Percentiles rank a stretch among this genome's conserved stretches.
Evolutionary conservation across 2,797 vertebrate species (phyloP).

Genomic region (Malacoraja senta): DNA sequence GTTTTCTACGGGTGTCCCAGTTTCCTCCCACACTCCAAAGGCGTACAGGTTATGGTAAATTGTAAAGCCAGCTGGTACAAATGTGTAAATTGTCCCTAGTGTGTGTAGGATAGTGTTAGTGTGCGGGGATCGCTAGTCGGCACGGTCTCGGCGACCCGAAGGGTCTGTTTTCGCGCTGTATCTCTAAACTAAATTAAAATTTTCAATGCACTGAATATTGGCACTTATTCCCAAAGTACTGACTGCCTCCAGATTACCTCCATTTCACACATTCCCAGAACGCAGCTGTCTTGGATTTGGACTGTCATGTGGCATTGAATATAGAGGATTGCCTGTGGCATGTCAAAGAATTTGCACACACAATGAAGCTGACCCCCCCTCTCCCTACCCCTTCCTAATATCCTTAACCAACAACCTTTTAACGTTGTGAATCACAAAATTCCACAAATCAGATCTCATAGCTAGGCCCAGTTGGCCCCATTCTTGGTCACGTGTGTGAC

Average conservation of each 20-base stretch:
- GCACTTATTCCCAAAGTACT: neutral
- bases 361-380: neutral
- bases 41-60: too few species aligned
- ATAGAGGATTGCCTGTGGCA: neutral
- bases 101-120: too few species aligned
- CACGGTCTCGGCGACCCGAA: too few species aligned
- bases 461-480: neutral
- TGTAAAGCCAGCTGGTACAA: too few species aligned
- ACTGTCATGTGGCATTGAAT: neutral
- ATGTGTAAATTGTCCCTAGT: too few species aligned
- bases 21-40: too few species aligned
- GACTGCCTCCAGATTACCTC: neutral
- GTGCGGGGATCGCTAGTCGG: too few species aligned
- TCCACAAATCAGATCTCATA: neutral
- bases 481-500: too few species aligned
- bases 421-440: neutral
- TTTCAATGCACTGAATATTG: neutral
- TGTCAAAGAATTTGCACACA: neutral
- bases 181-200: neutral
- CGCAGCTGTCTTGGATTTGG: neutral
- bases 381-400: too few species aligned
- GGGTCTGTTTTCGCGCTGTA: too few species aligned
- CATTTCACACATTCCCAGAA: neutral
- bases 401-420: neutral
- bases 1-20: too few species aligned